Evolutionary conservation across 2,888 invertebrate genomes (phyloP).

Genomic region (Chirona hameri): DNA sequence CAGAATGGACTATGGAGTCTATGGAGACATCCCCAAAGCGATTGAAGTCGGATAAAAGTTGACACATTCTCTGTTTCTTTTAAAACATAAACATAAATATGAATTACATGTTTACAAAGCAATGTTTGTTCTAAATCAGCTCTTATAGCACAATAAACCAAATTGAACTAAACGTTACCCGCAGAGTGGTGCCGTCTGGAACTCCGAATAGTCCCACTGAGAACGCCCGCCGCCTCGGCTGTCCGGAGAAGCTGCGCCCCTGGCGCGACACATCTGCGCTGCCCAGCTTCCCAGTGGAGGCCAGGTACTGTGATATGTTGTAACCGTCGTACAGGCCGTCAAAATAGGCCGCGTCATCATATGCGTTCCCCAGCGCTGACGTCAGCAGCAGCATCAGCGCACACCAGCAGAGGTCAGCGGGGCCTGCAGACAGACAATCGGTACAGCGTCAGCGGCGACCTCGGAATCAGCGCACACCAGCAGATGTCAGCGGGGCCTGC

Average conservation of each 20-base stretch:
- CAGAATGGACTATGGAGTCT: no score
- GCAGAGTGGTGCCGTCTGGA: background rate
- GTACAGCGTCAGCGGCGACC: no score
- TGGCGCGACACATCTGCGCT: background rate
- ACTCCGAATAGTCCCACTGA: background rate
- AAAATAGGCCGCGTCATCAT: background rate
- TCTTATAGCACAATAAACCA: no score
- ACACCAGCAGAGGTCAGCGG: no score
- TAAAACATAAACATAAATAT: no score
- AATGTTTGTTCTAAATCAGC: no score
- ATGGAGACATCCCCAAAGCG: no score
- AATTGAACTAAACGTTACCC: background rate
- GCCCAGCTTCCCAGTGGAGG: background rate
- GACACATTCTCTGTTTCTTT: no score
- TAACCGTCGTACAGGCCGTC: background rate
- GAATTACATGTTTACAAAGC: no score
- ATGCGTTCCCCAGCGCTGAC: background rate
- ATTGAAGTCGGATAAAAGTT: background rate
- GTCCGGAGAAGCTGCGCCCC: background rate
- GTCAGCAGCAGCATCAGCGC: background rate
- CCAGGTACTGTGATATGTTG: background rate
- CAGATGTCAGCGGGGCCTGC: no score
- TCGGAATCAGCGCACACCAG: background rate
- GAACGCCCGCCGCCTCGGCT: background rate
- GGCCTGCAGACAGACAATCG: no score